Evolutionary conservation across 2,888 invertebrate species (phyloP).

Genomic region (Mythimna loreyi): DNA sequence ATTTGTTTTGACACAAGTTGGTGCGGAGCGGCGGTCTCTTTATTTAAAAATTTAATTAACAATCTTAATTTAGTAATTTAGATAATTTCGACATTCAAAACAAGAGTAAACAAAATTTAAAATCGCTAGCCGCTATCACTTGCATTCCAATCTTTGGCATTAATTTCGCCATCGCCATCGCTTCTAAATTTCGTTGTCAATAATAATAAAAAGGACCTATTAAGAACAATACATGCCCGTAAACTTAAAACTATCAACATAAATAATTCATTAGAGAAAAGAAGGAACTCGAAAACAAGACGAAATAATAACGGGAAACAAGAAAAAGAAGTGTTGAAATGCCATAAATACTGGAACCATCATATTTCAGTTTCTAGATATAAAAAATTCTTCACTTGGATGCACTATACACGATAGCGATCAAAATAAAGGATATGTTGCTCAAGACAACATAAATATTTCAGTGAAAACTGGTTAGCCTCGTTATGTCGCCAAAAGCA

Average conservation of each 20-base stretch:
- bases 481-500: slow-evolving; percentile 34
- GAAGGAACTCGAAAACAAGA: slow-evolving; percentile 49
- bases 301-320: slow-evolving; percentile 35
- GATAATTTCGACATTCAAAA: background rate
- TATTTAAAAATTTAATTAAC: background rate
- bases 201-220: slow-evolving; percentile 3
- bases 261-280: slow-evolving; percentile 47
- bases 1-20: too few relatives aligned
- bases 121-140: slow-evolving; percentile 47
- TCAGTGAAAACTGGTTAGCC: slow-evolving; percentile 53
- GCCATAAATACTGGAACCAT: slow-evolving; percentile 39
- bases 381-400: slow-evolving; percentile 10
- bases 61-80: slow-evolving; percentile 7
- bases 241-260: slow-evolving; percentile 43
- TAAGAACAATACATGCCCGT: slow-evolving; percentile 17
- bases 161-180: slow-evolving; percentile 50
- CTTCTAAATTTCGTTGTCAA: slow-evolving; percentile 28
- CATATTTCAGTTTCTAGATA: slow-evolving; percentile 12
- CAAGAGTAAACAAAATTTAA: slow-evolving; percentile 3
- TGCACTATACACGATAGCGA: slow-evolving; percentile 29
- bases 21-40: too few relatives aligned
- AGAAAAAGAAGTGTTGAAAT: slow-evolving; percentile 8
- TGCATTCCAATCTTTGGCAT: slow-evolving; percentile 76
- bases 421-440: slow-evolving; percentile 41
- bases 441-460: slow-evolving; percentile 39